Base-by-base conservation (phyloP, 2,888 invertebrate genomes). In the Apamea sordens region DNA sequence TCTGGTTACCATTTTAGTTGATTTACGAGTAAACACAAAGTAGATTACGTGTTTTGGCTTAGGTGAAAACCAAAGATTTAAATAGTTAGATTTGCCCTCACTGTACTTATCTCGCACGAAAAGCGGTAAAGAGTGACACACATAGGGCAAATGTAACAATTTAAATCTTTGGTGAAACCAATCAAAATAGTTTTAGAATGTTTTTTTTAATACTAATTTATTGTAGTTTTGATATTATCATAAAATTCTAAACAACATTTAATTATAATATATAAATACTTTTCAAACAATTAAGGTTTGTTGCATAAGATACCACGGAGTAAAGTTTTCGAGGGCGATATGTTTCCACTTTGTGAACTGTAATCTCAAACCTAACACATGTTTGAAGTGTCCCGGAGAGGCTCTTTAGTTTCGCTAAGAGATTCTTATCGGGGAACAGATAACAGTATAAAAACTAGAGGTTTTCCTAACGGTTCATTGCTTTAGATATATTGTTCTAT, bases 351-450 rank as follows among this genome's bases (percentile, higher is more conserved):
- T 82, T 77, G 85, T 79, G 77, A 77, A 74, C 73, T 65, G 69
- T 79, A 77, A 86, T 86, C 77, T 88, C 71, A 32, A 77, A 84
- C 50, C 68, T 70, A 80, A 67, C 80, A 82, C 72, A 79, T 76
- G 47, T 68, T 65, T 78, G 56, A 79, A 86, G 77, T 41, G 76
- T 53, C 50, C 47, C 68, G 24, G n/a, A 84, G 79, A 79, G 77
- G 53, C 74, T 21, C 77, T 84, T 80, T 59, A 77, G 77, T 71
- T 83, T 63, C 36, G 24, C 72, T 79, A 28, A 88, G 73, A 84
- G 84, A 86, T 87, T 87, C 36, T 56, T 79, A 78, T 78, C 76
- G 41, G 1, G 0, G 1, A 65, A 69, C 53, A 70, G 63, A 80
- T 79, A 75, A 76, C 63, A 56, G n/a, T 53, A 67, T 28, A 15